These are phyloP conservation scores for Knipowitschia caucasica DNA, from an alignment of 2,797 vertebrate species.

Conservation along the genomic window DNA sequence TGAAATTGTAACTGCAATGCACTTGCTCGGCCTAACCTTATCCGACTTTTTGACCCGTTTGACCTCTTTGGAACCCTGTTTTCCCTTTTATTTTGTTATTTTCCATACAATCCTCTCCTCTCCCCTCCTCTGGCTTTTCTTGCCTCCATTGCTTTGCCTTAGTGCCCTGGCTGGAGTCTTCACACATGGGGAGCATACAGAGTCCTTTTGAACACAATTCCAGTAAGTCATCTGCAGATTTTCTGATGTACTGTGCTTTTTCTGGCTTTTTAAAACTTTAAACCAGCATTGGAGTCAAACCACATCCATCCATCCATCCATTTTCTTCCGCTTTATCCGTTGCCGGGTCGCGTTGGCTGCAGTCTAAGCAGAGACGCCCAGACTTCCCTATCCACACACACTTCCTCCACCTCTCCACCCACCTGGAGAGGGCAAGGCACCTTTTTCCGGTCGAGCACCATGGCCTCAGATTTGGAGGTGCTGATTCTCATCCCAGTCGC, in stretches of 20 bases:
- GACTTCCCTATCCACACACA: too few species aligned
- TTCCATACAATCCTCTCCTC: constrained; percentile 28
- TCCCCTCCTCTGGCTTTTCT: constrained; percentile 17
- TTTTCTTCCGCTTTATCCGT: too few species aligned
- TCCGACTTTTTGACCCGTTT: constrained; percentile 47
- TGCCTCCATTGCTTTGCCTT: constrained; percentile 32
- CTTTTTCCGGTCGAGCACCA: too few species aligned
- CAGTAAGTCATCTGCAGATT: constrained; percentile 65
- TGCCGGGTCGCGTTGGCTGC: too few species aligned
- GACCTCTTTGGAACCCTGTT: constrained; percentile 34
- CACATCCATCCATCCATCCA: too few species aligned
- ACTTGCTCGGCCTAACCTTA: constrained; percentile 48
- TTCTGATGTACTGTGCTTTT: too few species aligned
- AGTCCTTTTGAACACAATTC: constrained; percentile 48
- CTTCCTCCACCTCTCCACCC: too few species aligned
- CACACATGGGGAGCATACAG: constrained; percentile 57
- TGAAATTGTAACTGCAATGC: constrained; percentile 39
- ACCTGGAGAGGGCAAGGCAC: too few species aligned
- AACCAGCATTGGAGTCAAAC: too few species aligned
- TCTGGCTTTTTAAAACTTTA: constrained; percentile 1
- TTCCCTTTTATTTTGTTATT: constrained; percentile 10
- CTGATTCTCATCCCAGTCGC: too few species aligned
- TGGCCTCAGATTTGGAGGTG: too few species aligned
- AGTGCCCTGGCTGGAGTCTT: constrained; percentile 52
- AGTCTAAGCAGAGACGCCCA: too few species aligned